Conservation (phyloP, 2,888 invertebrate genomes). For the Diachrysia chrysitis region DNA sequence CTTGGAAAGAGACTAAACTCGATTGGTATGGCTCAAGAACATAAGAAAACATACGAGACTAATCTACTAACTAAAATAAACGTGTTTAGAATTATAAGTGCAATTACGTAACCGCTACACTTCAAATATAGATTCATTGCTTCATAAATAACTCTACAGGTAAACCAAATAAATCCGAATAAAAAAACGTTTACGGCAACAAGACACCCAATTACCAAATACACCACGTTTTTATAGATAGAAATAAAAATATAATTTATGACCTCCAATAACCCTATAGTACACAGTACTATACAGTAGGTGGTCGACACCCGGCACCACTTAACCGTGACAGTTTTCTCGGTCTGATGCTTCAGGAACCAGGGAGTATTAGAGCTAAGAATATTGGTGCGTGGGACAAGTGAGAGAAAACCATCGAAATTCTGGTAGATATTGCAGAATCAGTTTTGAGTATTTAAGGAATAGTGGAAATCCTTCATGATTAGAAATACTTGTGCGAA, state of each 20-base stretch:
- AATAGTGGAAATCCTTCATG: no score
- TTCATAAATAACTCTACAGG: not conserved
- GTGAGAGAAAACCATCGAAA: not conserved
- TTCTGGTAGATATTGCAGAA: not conserved
- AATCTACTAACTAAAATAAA: not conserved
- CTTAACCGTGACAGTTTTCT: conserved; percentile 55
- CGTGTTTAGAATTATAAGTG: not conserved
- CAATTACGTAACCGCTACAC: not conserved
- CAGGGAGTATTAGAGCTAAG: conserved; percentile 32
- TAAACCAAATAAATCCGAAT: not conserved
- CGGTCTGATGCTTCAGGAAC: conserved; percentile 52
- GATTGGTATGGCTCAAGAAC: not conserved
- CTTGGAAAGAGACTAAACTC: not conserved
- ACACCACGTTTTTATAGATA: conserved; percentile 14
- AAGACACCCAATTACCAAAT: conserved; percentile 28
- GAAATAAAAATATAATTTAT: conserved; percentile 29
- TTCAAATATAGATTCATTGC: not conserved
- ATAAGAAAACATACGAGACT: no score
- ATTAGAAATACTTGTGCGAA: no score
- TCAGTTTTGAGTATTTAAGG: no score
- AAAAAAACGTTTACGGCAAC: conserved; percentile 6
- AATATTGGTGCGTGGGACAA: conserved; percentile 21
- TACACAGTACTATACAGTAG: conserved; percentile 24
- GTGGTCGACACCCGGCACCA: conserved; percentile 38
- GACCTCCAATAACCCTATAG: conserved; percentile 15